phyloP scores from a whole-genome alignment of 2,888 invertebrate species.

The Caenorhabditis becei region DNA sequence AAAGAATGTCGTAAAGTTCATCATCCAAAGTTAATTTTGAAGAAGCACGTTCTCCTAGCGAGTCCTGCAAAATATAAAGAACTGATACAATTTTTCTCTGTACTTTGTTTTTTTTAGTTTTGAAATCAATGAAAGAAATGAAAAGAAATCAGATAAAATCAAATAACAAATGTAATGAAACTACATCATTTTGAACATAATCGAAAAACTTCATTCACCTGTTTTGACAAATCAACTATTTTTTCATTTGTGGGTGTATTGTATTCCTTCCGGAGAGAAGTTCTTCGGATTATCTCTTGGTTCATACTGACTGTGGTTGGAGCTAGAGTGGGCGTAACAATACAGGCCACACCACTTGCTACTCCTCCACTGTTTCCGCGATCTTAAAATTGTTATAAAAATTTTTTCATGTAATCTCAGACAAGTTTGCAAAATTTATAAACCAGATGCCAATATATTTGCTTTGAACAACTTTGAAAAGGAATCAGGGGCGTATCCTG shows the following conservation, averaged over 20 bases:
- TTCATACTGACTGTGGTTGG: constrained; percentile 66
- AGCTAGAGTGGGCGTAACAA: constrained; percentile 67
- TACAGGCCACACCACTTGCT: constrained; percentile 64
- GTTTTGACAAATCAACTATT: constrained; percentile 49
- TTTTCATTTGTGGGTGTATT: constrained; percentile 47
- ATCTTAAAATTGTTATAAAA: constrained; percentile 34
- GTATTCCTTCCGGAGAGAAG: constrained; percentile 49
- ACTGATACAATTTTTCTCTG: too few species aligned
- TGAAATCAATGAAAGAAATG: too few species aligned
- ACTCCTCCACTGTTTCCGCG: constrained; percentile 56
- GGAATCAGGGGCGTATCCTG: too few species aligned
- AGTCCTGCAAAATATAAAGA: constrained; percentile 54
- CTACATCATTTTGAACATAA: neutral
- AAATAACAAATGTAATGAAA: too few species aligned
- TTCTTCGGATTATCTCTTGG: constrained; percentile 36
- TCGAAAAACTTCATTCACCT: constrained; percentile 17
- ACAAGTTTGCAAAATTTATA: too few species aligned
- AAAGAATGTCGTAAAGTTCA: constrained; percentile 79
- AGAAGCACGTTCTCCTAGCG: constrained; percentile 70
- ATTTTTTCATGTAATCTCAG: too few species aligned
- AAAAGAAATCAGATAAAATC: too few species aligned
- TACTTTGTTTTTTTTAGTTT: too few species aligned
- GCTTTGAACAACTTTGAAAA: too few species aligned
- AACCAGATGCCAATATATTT: too few species aligned
- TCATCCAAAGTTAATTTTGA: constrained; percentile 80